Base-by-base conservation (phyloP, 2,888 invertebrate genomes). In the Notodonta ziczac region DNA sequence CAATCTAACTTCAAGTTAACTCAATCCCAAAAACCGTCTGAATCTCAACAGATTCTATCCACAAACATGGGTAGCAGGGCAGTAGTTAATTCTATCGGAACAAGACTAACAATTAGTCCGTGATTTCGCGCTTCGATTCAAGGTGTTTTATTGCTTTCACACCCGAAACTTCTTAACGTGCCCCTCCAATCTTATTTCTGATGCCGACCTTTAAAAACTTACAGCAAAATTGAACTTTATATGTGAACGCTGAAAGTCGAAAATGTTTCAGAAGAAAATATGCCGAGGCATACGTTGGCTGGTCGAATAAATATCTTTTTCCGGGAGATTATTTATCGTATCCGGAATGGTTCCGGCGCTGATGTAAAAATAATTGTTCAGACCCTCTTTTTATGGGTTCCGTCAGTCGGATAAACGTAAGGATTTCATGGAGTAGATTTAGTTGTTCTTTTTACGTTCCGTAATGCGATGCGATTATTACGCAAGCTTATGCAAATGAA, bases 331-430 rank as follows among this genome's bases (percentile, higher is more conserved):
- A 82, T 86, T 86, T 85, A 84, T 86, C 85, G 81, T 78, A 77
- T 82, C 81, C 82, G 80, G 77, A 81, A 78, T 73, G 79, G 82
- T 82, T 83, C 81, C 81, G 82, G 78, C 75, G 76, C 80, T 85
- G 87, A 87, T 88, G 87, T 85, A 85, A 86, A 84, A 87, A 86
- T 87, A 86, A 86, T 87, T 85, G 83, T 81, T 77, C 74, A 58
- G 76, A 78, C 77, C 80, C 77, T 78, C 76, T 78, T 82, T 84
- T 83, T 81, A 81, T 78, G 74, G 77, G 63, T 72, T 71, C 67
- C 67, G 67, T 74, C 65, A 72, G 72, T 69, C 67, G 72, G 76
- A 82, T 83, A 78, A 78, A 79, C 74, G 73, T 69, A 67, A 72
- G 69, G 69, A 67, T 70, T 73, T 72, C 56, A 60, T 52, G 63